Evolutionary conservation across 2,797 vertebrate species (phyloP), one percentile per base, ranked within the genome.

Genomic region (Setipinna tenuifilis): DNA sequence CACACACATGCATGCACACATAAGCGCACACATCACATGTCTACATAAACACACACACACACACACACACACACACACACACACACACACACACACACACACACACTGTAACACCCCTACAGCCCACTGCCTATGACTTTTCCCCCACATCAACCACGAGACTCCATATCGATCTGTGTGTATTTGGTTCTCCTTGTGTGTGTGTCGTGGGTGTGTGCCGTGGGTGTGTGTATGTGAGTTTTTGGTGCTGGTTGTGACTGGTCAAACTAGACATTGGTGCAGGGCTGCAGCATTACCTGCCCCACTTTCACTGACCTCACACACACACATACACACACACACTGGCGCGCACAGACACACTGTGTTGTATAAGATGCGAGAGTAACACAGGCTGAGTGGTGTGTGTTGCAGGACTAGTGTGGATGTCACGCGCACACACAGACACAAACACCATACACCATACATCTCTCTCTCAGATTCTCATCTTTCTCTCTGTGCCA

Each of bases 231-330:
- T 65, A n/a, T 65, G n/a, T 65, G n/a, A 25, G n/a, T 65, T 1
- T 9, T 2, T 48, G 46, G 46, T 48, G 46, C n/a, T 48, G 61
- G 61, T 65, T 23, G 6, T 65, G 61, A 65, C 23, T 25, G 61
- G 61, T 65, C 9, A 12, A 23, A 81, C 59, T 35, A 7, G 25
- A 84, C 86, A 80, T 85, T 86, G 81, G 58, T 85, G 84, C 85
- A 50, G 46, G 9, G 10, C 0, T 9, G n/a, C 62, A 87, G 54
- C 84, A 58, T 58, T 75, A 81, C 86, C 86, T 88, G 86, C 16
- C 85, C 85, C 23, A 82, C 35, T 90, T 90, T 87, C 62, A 58
- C 31, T 35, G 19, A 4, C 9, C 65, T 0, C 25, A 14, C 65
- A 62, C 61, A 62, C 61, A 62, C 61, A 65, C 61, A 10, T n/a